Conservation (phyloP, 2,113 vertebrate species). For the Hiodon alosoides region DNA sequence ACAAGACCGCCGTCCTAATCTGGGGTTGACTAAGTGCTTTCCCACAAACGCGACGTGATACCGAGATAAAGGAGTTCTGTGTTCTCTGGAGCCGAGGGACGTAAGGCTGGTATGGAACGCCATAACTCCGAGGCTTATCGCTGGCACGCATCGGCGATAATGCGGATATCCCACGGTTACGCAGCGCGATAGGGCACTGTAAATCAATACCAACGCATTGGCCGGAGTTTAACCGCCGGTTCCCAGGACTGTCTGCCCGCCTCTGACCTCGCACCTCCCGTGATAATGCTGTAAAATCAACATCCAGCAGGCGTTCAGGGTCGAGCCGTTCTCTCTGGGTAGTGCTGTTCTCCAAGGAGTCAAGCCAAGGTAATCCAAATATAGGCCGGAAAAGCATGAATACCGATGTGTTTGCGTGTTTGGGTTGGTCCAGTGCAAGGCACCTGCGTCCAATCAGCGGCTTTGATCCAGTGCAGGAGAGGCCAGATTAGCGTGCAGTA, state of each 20-base stretch:
- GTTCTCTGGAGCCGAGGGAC: not conserved
- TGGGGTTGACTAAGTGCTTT: too few relatives aligned
- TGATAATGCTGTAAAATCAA: constrained; percentile 70
- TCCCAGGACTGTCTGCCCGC: constrained; percentile 55
- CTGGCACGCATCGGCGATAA: not conserved
- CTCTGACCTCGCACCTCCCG: constrained; percentile 57
- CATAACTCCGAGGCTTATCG: not conserved
- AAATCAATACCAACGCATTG: constrained; percentile 40
- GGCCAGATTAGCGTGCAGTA: constrained; percentile 14
- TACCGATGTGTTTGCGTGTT: constrained; percentile 3
- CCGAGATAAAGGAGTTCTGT: too few relatives aligned
- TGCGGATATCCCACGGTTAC: constrained; percentile 5
- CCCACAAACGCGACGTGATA: too few relatives aligned
- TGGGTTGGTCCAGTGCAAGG: too few relatives aligned
- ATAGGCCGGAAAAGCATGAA: constrained; percentile 45
- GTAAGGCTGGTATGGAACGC: too few relatives aligned
- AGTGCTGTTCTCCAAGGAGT: constrained; percentile 36
- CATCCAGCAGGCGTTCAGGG: constrained; percentile 41
- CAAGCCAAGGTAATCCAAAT: constrained; percentile 30
- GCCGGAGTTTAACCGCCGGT: constrained; percentile 57
- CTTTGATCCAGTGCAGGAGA: constrained; percentile 25
- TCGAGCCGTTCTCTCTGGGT: constrained; percentile 50
- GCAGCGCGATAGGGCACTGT: not conserved
- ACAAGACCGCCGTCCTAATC: too few relatives aligned
- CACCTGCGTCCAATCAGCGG: constrained; percentile 1